Conservation (phyloP, 2,888 invertebrate genomes). For the Patella depressa region DNA sequence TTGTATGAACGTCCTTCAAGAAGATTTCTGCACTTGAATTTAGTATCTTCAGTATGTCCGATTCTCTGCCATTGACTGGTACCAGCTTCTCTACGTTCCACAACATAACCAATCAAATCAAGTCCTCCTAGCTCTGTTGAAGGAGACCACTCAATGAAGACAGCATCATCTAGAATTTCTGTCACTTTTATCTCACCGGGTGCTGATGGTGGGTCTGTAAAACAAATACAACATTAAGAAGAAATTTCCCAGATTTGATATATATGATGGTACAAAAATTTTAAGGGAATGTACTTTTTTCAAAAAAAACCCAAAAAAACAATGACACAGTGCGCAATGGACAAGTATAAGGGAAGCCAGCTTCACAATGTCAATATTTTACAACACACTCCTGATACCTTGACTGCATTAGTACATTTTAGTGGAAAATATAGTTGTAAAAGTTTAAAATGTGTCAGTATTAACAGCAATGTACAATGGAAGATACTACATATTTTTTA, state of each 20-base stretch:
- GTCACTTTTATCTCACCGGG: slow-evolving; percentile 59
- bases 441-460: too few relatives aligned
- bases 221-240: slow-evolving; percentile 6
- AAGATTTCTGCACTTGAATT: slow-evolving; percentile 72
- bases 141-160: slow-evolving; percentile 87
- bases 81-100: slow-evolving; percentile 74
- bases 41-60: slow-evolving; percentile 44
- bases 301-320: not conserved
- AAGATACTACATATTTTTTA: too few relatives aligned
- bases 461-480: too few relatives aligned
- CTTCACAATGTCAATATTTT: not conserved
- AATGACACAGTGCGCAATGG: not conserved
- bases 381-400: too few relatives aligned
- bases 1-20: slow-evolving; percentile 92
- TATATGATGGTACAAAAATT: too few relatives aligned
- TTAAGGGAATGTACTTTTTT: too few relatives aligned
- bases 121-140: slow-evolving; percentile 89
- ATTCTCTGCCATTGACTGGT: slow-evolving; percentile 54
- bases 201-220: slow-evolving; percentile 62
- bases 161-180: slow-evolving; percentile 70
- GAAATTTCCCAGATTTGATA: too few relatives aligned
- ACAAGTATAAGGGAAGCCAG: not conserved
- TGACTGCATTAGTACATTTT: too few relatives aligned
- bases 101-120: slow-evolving; percentile 69
- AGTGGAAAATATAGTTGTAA: too few relatives aligned